phyloP scores from a whole-genome alignment of 2,888 invertebrate genomes.

The Macrostomum cliftonense region DNA sequence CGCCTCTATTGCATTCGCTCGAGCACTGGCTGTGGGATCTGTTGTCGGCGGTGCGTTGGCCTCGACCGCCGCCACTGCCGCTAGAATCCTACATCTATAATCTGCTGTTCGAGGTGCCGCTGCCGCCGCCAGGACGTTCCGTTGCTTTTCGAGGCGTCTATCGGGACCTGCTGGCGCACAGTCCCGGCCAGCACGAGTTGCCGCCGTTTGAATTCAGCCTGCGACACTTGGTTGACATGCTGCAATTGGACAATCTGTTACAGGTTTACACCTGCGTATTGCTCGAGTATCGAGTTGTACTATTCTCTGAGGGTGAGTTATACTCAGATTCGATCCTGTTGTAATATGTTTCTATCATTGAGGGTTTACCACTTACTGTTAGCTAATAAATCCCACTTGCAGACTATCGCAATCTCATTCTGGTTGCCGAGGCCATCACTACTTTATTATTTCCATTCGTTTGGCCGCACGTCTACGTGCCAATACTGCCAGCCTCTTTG shows the following conservation, averaged over 20 bases:
- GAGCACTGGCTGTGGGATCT: conserved; percentile 24
- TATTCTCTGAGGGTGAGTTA: conserved; percentile 63
- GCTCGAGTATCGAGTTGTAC: conserved; percentile 81
- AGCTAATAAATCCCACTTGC: too few species aligned
- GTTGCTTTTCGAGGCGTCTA: background rate
- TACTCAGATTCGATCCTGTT: background rate
- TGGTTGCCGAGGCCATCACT: conserved; percentile 80
- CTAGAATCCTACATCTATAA: conserved; percentile 86
- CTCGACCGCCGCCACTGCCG: conserved; percentile 37
- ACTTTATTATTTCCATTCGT: conserved; percentile 74
- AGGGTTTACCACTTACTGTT: too few species aligned
- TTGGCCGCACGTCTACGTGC: conserved; percentile 98
- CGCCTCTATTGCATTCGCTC: conserved; percentile 48
- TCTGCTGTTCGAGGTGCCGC: conserved; percentile 72
- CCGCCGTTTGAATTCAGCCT: conserved; percentile 83
- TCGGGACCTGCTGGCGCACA: conserved; percentile 2
- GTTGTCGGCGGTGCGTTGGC: conserved; percentile 18
- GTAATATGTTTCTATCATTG: background rate
- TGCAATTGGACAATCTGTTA: conserved; percentile 76
- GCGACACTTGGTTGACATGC: conserved; percentile 61
- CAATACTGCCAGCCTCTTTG: conserved; percentile 65
- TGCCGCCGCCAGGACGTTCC: conserved; percentile 62
- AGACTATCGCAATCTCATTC: conserved; percentile 85
- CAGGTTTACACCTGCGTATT: conserved; percentile 81
- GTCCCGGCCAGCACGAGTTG: conserved; percentile 49